Evolutionary conservation across 2,888 invertebrate species (phyloP), one percentile per base, ranked within the genome.

Genomic region (Rhamphomyia laevipes): DNA sequence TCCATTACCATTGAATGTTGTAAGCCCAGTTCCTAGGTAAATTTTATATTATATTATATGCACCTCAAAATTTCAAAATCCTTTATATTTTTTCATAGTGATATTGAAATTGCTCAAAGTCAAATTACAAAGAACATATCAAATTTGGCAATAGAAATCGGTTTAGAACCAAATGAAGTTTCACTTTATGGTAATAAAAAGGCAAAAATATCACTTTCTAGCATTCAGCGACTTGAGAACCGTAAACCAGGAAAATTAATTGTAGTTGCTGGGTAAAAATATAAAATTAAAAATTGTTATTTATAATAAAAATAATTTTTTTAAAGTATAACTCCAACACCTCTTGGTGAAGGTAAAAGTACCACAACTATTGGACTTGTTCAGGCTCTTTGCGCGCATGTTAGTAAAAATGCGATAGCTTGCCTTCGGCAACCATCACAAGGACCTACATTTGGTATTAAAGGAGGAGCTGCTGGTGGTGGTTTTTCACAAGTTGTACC

Each of bases 261-360:
- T 51, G 92, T 97, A 0, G 92, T 97, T 5, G 90, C 90, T 47
- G 97, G 94, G 89, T 90, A 70, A 15, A 35, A 17, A 12, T 21
- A 27, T 30, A 30, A 33, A 23, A 21, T 47, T 18, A 18, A 35
- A 45, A 33, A 33, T 33, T 33, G 6, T 44, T 13, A 46, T 31
- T 42, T 42, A 18, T 12, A 46, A 31, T 12, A 33, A 15, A 30
- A 10, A 21, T 31, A 13, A n/a, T 48, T 47, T 30, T 47, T 46
- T 35, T 44, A 18, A 49, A 90, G 93, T 15, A 96, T 99, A 46
- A 99, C 96, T 0, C 97, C 99, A 0, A 99, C 99, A 0, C 95
- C 97, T 0, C 75, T 99, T n/a, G 99, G 99, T 2, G 97, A 99
- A 74, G 97, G 97, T 30, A 99, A 99, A 74, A 95, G 93, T 61